Base-by-base conservation (phyloP, 2,888 invertebrate genomes). In the Conistra vaccinii region DNA sequence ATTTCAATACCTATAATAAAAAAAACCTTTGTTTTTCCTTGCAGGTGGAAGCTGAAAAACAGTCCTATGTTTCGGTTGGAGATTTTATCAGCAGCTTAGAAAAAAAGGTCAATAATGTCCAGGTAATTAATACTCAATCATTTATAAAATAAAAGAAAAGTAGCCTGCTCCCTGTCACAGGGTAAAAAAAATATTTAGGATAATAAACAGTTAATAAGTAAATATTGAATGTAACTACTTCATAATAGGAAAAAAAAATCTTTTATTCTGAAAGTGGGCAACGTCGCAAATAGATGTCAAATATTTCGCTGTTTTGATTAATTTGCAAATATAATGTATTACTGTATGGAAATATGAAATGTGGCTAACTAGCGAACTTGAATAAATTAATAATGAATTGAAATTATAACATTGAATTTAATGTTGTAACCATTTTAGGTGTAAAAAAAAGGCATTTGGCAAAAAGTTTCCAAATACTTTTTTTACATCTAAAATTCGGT, bases 11-110 rank as follows among this genome's bases (percentile, higher is more conserved):
- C 3, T 35, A 0, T 23, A 23, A 23, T 12, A 57, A 9, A 1
- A 55, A 26, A 26, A 1, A 29, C 20, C 17, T 9, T 29, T 29
- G 20, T 20, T 32, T n/a, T 20, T 58, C 0, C 6, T 66, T 66
- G 20, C 66, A 66, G 66, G 66, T 66, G n/a, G 58, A 58, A n/a
- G 58, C 58, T 1, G 32, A 66, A n/a, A n/a, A 32, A 12, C 17
- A 10, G 58, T 9, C 65, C 0, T 57, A 58, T 12, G n/a, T 20
- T 20, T 32, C 66, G 10, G 12, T 20, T n/a, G 66, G 66, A 17
- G n/a, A 66, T 58, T 66, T 32, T 32, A n/a, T 58, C 10, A 58
- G 1, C 32, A 32, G 60, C n/a, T 0, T 66, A 0, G 60, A 66
- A 58, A 32, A 20, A n/a, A 58, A 58, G 17, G 0, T 10, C 6